Conservation (phyloP, 2,797 vertebrate species). For the Anableps anableps region DNA sequence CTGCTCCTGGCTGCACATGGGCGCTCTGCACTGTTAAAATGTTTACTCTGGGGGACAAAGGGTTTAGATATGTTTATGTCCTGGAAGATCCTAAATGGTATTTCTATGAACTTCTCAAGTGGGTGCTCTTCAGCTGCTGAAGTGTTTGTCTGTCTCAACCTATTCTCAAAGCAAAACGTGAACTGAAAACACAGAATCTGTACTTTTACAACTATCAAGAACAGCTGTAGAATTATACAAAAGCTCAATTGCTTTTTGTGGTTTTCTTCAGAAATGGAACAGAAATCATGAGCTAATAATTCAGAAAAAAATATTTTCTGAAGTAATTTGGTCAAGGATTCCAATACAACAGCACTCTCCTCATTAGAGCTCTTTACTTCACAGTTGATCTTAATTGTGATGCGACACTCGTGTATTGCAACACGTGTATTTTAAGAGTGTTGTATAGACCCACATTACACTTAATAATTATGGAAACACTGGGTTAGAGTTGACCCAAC, state of each 20-base stretch:
- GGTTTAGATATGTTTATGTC: slow-evolving; percentile 54
- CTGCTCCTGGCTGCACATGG: slow-evolving; percentile 65
- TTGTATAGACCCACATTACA: neutral
- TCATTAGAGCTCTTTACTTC: neutral
- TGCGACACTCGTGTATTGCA: neutral
- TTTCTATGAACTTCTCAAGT: slow-evolving; percentile 45
- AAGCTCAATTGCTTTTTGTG: neutral
- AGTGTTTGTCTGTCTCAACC: slow-evolving; percentile 11
- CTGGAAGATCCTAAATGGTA: slow-evolving; percentile 36
- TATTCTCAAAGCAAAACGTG: neutral
- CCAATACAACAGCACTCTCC: too few species aligned
- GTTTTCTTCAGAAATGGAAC: neutral
- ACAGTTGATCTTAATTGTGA: neutral
- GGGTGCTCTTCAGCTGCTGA: slow-evolving; percentile 27
- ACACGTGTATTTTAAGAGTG: neutral
- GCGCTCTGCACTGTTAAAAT: slow-evolving; percentile 62
- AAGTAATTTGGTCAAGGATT: neutral
- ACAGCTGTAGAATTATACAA: neutral
- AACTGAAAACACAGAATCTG: neutral
- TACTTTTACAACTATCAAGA: neutral
- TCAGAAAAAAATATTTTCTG: neutral
- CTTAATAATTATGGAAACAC: neutral
- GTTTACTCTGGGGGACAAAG: slow-evolving; percentile 68
- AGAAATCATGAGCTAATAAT: neutral
- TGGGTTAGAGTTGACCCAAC: neutral